Base-by-base conservation (phyloP, 2,113 vertebrate species). In the Corythornis madagascariensis region DNA sequence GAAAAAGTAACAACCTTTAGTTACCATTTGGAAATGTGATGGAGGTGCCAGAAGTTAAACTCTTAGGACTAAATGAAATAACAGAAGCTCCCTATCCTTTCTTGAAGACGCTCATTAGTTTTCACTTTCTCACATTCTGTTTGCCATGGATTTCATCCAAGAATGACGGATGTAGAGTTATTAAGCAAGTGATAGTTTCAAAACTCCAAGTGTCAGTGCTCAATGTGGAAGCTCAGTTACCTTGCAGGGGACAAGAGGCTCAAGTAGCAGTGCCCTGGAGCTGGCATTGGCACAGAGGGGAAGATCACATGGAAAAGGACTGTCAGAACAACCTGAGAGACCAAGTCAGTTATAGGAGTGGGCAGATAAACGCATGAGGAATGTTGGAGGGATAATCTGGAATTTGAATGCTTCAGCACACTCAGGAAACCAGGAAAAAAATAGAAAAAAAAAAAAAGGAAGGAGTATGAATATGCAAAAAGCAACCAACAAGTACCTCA, bases 81-180 rank as follows among this genome's bases (percentile, higher is more conserved):
- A 97, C 97, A 97, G 97, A 97, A 96, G 96, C 97, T 97, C 96
- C 96, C 96, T 97, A 95, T 97, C 95, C 96, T 97, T 96, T 97
- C 97, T 96, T 95, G 95, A 97, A 98, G 96, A 97, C 96, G 96
- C 97, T 97, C 97, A 97, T 97, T 97, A 97, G 97, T 96, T 97
- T 97, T 95, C 96, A 97, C 97, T 97, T 97, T 97, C 96, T 97
- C 97, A 97, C 97, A 97, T 97, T 98, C 97, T 97, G 97, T 97
- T 97, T 97, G 96, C 94, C 87, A 95, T 98, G 97, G 98, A 97
- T 96, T 53, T 60, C 92, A 95, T 97, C 98, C 97, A 98, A 95
- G 97, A 97, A 96, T 96, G 96, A 97, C 77, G 92, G 95, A 40
- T 74, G 95, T 94, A 96, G 96, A 97, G 97, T 97, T 97, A 97